Percentiles rank a stretch among this genome's conserved stretches.
Conservation (phyloP, 2,113 vertebrate genomes). For the Muscicapa adusta region DNA sequence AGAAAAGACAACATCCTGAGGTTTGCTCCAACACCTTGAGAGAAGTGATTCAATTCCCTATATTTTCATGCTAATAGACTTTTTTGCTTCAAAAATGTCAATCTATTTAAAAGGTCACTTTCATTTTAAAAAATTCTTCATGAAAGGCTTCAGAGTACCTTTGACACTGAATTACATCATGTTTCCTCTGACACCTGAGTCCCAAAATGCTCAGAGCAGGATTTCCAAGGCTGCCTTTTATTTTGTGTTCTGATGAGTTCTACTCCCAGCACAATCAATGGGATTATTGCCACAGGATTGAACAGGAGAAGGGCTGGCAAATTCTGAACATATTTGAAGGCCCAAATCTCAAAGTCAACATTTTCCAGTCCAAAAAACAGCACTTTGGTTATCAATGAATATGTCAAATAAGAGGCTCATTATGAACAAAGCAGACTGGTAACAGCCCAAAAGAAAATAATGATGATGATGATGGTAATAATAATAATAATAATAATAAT, state of each 20-base stretch:
- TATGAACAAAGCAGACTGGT: not conserved
- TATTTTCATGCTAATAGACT: not conserved
- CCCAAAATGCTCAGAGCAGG: conserved; percentile 30
- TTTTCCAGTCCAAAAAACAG: not conserved
- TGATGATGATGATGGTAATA: not conserved
- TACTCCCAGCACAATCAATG: not conserved
- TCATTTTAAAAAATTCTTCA: not conserved
- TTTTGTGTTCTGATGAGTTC: conserved; percentile 4
- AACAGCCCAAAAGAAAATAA: not conserved
- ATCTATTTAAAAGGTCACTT: conserved; percentile 33
- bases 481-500: not conserved
- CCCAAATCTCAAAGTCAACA: conserved; percentile 3
- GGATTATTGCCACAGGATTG: conserved; percentile 15
- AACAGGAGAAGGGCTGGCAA: not conserved
- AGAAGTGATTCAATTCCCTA: not conserved
- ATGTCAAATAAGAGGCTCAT: not conserved
- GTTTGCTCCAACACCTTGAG: conserved; percentile 21
- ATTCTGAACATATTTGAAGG: not conserved
- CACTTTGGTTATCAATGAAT: not conserved
- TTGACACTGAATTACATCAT: conserved; percentile 30
- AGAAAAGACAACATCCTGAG: conserved; percentile 9
- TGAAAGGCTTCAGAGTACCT: not conserved
- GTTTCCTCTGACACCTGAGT: conserved; percentile 36
- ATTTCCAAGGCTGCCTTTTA: conserved; percentile 22
- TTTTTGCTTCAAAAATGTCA: not conserved